phyloP scores from a whole-genome alignment of 2,113 vertebrate genomes.

The Porphyrio hochstetteri region DNA sequence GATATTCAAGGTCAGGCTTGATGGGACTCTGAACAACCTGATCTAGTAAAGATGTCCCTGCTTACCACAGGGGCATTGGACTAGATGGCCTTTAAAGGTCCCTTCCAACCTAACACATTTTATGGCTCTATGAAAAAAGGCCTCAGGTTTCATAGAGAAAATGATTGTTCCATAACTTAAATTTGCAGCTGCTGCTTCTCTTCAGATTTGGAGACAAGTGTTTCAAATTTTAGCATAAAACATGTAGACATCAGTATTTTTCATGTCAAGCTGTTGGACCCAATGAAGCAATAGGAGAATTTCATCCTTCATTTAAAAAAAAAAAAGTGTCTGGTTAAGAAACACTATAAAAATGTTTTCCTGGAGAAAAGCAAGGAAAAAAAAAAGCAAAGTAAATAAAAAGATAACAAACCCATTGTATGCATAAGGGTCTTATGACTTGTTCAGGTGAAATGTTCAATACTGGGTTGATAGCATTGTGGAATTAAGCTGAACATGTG shows the following conservation, averaged over 20 bases:
- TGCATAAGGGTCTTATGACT: neutral
- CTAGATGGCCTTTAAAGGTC: too few species aligned
- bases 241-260: neutral
- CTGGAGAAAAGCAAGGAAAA: neutral
- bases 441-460: neutral
- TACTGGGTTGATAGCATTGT: neutral
- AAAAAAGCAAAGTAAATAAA: neutral
- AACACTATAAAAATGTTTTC: neutral
- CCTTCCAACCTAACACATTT: too few species aligned
- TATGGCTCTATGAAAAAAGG: neutral
- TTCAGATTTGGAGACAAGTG: neutral
- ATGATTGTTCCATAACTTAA: neutral
- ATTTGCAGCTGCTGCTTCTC: neutral
- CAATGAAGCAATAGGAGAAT: neutral
- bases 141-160: neutral
- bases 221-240: neutral
- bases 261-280: neutral
- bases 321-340: neutral
- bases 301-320: neutral
- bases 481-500: neutral
- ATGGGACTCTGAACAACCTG: too few species aligned
- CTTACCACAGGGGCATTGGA: too few species aligned
- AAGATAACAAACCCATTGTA: neutral
- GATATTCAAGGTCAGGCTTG: too few species aligned
- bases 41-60: too few species aligned